Percentiles rank a stretch among this genome's conserved stretches.
These are phyloP conservation scores for Petrocephalus zakoni DNA, from an alignment of 2,113 vertebrate genomes.

Conservation along the genomic window DNA sequence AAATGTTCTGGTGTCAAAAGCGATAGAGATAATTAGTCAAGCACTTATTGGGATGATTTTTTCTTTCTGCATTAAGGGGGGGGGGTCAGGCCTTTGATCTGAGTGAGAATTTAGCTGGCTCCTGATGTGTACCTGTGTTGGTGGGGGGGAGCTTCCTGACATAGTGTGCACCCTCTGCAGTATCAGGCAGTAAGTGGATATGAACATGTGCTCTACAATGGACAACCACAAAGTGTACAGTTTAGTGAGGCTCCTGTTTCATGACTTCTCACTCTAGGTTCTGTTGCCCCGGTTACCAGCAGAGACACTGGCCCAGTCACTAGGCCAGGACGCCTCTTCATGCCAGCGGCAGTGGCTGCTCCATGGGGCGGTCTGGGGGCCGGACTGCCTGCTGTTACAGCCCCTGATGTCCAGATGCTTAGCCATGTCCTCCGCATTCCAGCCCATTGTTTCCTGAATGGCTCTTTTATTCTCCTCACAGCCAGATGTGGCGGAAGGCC, in stretches of 20 bases:
- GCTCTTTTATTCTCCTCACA: constrained; percentile 64
- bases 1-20: not conserved
- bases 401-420: constrained; percentile 67
- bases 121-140: not conserved
- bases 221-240: not conserved
- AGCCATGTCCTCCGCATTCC: constrained; percentile 63
- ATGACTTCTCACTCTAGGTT: not conserved
- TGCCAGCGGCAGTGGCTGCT: not conserved
- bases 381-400: constrained; percentile 8
- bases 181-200: too few species aligned
- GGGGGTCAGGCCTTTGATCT: not conserved
- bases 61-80: not conserved
- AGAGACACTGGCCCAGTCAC: not conserved
- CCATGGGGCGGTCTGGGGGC: constrained; percentile 22
- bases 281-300: not conserved
- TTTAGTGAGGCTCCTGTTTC: not conserved
- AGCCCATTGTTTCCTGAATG: constrained; percentile 61
- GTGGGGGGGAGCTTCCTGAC: not conserved
- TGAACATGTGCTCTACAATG: not conserved
- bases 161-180: not conserved
- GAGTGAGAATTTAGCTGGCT: not conserved
- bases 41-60: not conserved
- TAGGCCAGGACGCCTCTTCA: not conserved
- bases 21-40: not conserved
- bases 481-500: constrained; percentile 54